Evolutionary conservation across 2,113 vertebrate species (phyloP).

Genomic region (Mugil cephalus): DNA sequence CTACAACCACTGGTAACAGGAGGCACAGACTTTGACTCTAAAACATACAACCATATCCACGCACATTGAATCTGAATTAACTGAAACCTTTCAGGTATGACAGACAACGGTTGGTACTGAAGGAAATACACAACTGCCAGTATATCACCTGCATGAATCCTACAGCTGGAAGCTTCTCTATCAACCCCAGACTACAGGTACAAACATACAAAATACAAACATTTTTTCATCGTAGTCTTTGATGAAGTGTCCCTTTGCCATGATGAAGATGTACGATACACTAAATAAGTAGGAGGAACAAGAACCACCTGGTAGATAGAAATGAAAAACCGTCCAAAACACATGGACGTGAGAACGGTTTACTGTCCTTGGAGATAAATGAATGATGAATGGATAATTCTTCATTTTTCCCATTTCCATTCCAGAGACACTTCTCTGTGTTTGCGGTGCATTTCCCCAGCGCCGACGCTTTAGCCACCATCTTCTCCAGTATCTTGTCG

Average conservation of each 20-base stretch:
- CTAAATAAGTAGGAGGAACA: neutral
- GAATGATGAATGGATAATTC: no score
- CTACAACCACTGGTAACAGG: conserved; percentile 81
- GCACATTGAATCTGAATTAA: conserved; percentile 3
- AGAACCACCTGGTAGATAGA: neutral
- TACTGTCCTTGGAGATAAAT: neutral
- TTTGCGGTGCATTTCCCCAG: conserved; percentile 85
- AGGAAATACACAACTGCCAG: conserved; percentile 94
- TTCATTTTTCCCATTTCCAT: neutral
- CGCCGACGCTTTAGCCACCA: conserved; percentile 77
- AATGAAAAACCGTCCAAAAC: no score
- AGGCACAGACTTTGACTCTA: no score
- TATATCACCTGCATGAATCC: conserved; percentile 94
- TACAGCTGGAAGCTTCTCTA: conserved; percentile 93
- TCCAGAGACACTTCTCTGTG: conserved; percentile 86
- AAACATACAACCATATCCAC: neutral
- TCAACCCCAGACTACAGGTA: conserved; percentile 92
- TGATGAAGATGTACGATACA: neutral
- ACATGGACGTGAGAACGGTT: no score
- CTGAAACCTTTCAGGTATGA: conserved; percentile 90
- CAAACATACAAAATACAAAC: no score
- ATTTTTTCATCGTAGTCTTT: no score
- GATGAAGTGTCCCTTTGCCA: neutral
- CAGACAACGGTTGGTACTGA: conserved; percentile 91
- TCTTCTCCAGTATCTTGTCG: conserved; percentile 84